A percentile compares a stretch with the other conserved stretches of the same genome.
phyloP scores from a whole-genome alignment of 2,797 vertebrate species.

The Adelosebastes latens region DNA sequence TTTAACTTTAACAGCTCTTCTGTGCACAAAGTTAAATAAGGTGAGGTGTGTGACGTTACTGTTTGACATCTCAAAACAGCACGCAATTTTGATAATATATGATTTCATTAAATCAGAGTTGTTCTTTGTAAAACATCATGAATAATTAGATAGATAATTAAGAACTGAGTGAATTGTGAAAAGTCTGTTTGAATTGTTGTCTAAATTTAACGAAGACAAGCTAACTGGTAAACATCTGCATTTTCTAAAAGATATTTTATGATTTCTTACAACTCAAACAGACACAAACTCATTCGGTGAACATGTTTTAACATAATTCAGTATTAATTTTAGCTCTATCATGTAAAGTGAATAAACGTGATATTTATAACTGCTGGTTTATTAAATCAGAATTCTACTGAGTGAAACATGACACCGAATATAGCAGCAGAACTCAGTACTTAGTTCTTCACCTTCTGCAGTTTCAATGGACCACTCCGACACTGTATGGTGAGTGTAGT shows the following conservation, averaged over 20 bases:
- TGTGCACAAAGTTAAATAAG: background rate
- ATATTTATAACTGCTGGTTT: background rate
- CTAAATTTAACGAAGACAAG: too few relatives aligned
- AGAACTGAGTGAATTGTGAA: background rate
- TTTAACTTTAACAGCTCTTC: background rate
- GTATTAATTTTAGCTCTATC: background rate
- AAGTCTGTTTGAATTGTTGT: background rate
- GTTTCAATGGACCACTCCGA: too few relatives aligned
- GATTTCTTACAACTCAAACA: background rate
- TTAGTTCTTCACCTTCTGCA: background rate
- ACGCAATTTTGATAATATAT: background rate
- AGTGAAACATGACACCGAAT: too few relatives aligned
- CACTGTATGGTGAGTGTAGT: background rate
- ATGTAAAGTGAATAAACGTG: background rate
- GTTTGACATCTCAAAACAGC: background rate
- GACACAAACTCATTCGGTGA: background rate
- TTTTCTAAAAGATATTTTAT: background rate
- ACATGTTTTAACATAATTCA: background rate
- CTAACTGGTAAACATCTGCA: background rate
- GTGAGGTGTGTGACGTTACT: background rate
- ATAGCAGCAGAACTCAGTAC: too few relatives aligned
- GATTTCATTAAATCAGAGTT: background rate
- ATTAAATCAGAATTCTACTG: background rate
- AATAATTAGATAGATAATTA: background rate
- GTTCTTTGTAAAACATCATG: background rate